Base-by-base conservation (phyloP, 1,140 invertebrate genomes). In the Lucilia sericata region DNA sequence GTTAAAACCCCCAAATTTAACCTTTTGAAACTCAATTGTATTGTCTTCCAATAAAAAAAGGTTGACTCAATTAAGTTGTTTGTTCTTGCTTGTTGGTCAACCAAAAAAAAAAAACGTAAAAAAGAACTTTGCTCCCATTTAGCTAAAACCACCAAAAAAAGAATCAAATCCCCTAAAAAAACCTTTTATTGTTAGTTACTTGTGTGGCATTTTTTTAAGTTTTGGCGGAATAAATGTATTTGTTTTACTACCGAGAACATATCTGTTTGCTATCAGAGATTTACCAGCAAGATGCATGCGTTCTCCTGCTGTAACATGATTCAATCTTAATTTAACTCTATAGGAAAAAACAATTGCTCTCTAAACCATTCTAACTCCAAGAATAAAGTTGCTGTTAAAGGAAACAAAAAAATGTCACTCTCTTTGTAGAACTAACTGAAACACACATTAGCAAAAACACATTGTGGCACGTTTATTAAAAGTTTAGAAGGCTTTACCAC, bases 61-160 rank as follows among this genome's bases (percentile, higher is more conserved):
- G 55, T 60, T n/a, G 7, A 60, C 55, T 60, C 55, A 60, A 60
- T 60, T 60, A 60, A 60, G 55, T 60, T 60, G 55, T 60, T 60
- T 60, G 55, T 60, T 60, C 55, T 60, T 12, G 25, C 25, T 60
- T 14, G 55, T n/a, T n/a, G 14, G 42, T 42, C 42, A 42, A 42
- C 42, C 42, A 7, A 42, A 42, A 42, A 42, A 42, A 7, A 42
- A 7, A 42, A 42, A 42, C 5, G 0, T 42, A 8, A 42, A 42
- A 42, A 60, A 60, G n/a, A 17, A 60, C 55, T 60, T 60, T 60
- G 55, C n/a, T 60, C 55, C 55, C 14, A n/a, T 60, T 60, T 60
- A 5, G 42, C 5, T 10, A 42, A 42, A 42, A 10, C 5, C 10
- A 42, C 5, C 0, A 60, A 60, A 60, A 60, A 17, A 60, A 60